phyloP scores from a whole-genome alignment of 2,113 vertebrate species.

The Osmerus eperlanus region DNA sequence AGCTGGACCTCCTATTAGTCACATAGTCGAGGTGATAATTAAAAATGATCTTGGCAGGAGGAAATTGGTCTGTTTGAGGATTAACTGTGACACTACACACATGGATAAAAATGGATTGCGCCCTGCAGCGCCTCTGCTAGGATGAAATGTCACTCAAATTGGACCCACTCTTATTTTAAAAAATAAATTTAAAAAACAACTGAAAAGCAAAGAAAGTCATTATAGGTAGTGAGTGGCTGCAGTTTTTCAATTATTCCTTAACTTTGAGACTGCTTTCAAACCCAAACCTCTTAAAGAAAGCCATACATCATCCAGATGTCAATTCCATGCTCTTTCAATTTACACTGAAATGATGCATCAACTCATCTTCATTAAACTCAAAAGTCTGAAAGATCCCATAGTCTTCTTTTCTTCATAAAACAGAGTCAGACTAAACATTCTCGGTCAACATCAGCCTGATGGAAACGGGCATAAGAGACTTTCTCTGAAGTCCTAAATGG shows the following conservation, averaged over 20 bases:
- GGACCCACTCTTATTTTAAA: slow-evolving; percentile 25
- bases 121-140: slow-evolving; percentile 45
- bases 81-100: slow-evolving; percentile 59
- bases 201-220: slow-evolving; percentile 40
- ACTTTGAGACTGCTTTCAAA: slow-evolving; percentile 40
- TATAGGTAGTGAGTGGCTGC: slow-evolving; percentile 48
- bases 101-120: slow-evolving; percentile 58
- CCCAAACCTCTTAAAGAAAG: slow-evolving; percentile 31
- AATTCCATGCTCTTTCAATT: slow-evolving; percentile 45
- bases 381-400: slow-evolving; percentile 36
- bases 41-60: slow-evolving; percentile 62
- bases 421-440: slow-evolving; percentile 38
- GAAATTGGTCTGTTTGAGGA: slow-evolving; percentile 66
- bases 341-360: slow-evolving; percentile 42
- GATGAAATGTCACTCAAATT: slow-evolving; percentile 54
- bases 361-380: slow-evolving; percentile 42
- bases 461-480: slow-evolving; percentile 29
- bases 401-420: slow-evolving; percentile 34
- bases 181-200: slow-evolving; percentile 25
- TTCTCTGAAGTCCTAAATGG: slow-evolving; percentile 44
- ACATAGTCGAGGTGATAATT: slow-evolving; percentile 67
- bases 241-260: slow-evolving; percentile 52
- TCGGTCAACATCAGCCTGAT: slow-evolving; percentile 22
- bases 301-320: slow-evolving; percentile 48
- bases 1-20: slow-evolving; percentile 61